Conservation (phyloP, 2,888 invertebrate genomes). For the Ischnus inquisitorius region DNA sequence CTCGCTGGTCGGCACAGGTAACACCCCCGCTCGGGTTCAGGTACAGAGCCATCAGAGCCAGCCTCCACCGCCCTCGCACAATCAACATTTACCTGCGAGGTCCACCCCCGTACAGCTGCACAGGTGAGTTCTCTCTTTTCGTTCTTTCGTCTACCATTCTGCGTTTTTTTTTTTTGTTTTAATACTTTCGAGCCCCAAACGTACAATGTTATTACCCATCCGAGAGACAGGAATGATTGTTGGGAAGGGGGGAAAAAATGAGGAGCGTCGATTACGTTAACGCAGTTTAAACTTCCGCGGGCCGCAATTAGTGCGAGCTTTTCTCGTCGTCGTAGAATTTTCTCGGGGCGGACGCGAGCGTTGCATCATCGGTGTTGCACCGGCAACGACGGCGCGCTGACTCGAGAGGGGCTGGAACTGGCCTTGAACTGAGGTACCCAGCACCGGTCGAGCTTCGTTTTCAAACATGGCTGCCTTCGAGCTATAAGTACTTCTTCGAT, state of each 20-base stretch:
- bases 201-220: background rate
- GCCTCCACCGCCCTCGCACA: slow-evolving; percentile 82
- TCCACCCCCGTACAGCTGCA: slow-evolving; percentile 83
- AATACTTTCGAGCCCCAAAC: background rate
- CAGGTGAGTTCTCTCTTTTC: slow-evolving; percentile 77
- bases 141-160: slow-evolving; percentile 21
- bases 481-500: slow-evolving; percentile 8
- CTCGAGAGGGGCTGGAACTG: slow-evolving; percentile 31
- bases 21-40: slow-evolving; percentile 82
- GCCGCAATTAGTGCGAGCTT: slow-evolving; percentile 58
- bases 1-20: slow-evolving; percentile 81
- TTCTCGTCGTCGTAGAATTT: slow-evolving; percentile 61
- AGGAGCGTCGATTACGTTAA: slow-evolving; percentile 45
- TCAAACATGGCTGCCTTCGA: slow-evolving; percentile 34
- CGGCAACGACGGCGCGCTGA: slow-evolving; percentile 15
- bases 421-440: slow-evolving; percentile 42
- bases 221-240: background rate
- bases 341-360: slow-evolving; percentile 39
- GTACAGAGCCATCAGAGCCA: slow-evolving; percentile 78
- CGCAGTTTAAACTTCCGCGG: slow-evolving; percentile 62
- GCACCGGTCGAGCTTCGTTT: slow-evolving; percentile 41
- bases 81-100: slow-evolving; percentile 83
- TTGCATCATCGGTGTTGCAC: slow-evolving; percentile 22
- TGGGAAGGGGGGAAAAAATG: background rate
- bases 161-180: slow-evolving; percentile 3